Conservation (phyloP, 2,113 vertebrate genomes). For the Pelusios castaneus region DNA sequence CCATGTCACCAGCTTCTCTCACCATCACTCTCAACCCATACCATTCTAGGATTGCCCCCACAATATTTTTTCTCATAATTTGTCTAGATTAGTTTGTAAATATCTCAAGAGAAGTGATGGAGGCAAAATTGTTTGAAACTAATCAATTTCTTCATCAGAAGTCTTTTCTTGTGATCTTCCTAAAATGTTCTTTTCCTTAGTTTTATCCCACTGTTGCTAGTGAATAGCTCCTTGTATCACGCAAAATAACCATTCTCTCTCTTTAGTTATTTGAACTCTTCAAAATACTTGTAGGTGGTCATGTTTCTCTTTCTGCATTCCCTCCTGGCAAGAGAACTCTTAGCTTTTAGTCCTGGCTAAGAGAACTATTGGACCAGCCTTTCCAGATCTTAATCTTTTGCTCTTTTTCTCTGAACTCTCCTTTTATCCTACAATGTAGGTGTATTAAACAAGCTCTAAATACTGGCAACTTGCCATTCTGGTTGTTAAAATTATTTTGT, state of each 20-base stretch:
- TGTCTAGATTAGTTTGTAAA: background rate
- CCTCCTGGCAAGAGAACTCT: background rate
- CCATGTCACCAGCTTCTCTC: background rate
- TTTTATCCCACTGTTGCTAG: background rate
- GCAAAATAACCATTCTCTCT: background rate
- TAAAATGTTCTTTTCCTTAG: background rate
- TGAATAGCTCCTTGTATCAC: background rate
- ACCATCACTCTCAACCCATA: background rate
- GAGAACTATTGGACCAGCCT: background rate
- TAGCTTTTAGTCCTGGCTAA: background rate
- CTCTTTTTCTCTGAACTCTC: background rate
- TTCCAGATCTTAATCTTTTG: background rate
- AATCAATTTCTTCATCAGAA: background rate
- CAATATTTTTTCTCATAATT: background rate
- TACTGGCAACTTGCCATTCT: background rate
- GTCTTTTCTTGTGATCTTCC: background rate
- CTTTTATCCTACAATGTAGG: background rate
- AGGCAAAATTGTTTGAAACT: background rate
- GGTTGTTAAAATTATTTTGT: conserved; percentile 5
- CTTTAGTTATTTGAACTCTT: background rate
- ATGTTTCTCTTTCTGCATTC: background rate
- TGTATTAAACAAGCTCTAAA: background rate
- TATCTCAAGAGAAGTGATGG: too few species aligned
- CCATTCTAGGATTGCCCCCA: background rate
- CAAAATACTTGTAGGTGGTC: background rate